Evolutionary conservation across 2,113 vertebrate genomes (phyloP).

Genomic region (Ptychochromis oligacanthus): DNA sequence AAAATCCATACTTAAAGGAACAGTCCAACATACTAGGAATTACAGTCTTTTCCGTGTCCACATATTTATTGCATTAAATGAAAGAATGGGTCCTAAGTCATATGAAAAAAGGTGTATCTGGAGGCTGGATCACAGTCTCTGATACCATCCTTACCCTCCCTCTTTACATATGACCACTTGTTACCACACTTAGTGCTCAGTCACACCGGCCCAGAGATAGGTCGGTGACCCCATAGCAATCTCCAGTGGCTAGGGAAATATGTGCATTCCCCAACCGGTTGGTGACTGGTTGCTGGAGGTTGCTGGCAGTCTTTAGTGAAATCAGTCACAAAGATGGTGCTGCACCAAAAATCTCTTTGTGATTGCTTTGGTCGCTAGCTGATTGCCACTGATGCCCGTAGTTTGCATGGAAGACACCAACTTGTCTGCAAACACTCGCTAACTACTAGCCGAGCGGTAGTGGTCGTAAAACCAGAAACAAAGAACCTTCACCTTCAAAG

Average conservation of each 20-base stretch:
- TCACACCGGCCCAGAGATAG: background rate
- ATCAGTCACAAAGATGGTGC: background rate
- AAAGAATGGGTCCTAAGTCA: background rate
- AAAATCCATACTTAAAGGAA: conserved; percentile 1
- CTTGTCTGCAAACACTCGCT: background rate
- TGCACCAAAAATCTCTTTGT: background rate
- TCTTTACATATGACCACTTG: background rate
- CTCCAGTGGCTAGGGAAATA: background rate
- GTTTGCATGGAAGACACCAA: background rate
- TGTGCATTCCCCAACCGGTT: background rate
- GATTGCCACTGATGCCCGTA: background rate
- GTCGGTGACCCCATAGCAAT: background rate
- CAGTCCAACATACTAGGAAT: background rate
- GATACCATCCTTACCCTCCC: background rate
- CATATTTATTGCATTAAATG: background rate
- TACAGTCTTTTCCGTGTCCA: background rate
- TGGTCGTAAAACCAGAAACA: no score
- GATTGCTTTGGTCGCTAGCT: background rate
- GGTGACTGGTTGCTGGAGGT: background rate
- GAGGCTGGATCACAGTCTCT: background rate
- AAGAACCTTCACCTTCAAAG: background rate
- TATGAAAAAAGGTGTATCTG: background rate
- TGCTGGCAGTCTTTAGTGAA: background rate
- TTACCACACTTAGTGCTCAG: background rate
- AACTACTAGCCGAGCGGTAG: background rate